phyloP scores from a whole-genome alignment of 2,888 invertebrate genomes.

The Disparrhopalites patrizii region DNA sequence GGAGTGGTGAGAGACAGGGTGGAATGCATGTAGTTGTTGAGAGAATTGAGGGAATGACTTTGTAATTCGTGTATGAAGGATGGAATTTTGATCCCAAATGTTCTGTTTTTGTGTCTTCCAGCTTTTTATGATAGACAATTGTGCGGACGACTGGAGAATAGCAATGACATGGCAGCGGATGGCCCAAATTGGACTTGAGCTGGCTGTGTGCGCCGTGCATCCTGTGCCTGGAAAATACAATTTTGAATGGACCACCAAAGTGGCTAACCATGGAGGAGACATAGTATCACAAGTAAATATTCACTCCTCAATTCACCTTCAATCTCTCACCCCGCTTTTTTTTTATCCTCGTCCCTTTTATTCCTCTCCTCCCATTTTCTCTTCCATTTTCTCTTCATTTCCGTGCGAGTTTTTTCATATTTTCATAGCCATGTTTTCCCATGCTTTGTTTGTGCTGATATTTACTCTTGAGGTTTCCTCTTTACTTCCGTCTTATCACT shows the following conservation, averaged over 20 bases:
- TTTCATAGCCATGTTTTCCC: too few species aligned
- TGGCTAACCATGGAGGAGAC: slow-evolving; percentile 57
- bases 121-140: slow-evolving; percentile 99
- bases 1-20: background rate
- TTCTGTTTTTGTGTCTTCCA: slow-evolving; percentile 55
- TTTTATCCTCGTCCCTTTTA: background rate
- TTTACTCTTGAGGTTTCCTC: too few species aligned
- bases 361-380: background rate
- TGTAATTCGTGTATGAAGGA: too few species aligned
- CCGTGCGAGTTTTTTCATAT: background rate
- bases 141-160: slow-evolving; percentile 99
- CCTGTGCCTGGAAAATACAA: slow-evolving; percentile 95
- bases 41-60: background rate
- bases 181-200: slow-evolving; percentile 84
- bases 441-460: background rate
- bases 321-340: background rate
- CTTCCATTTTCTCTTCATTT: background rate
- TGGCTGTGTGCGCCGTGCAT: slow-evolving; percentile 94
- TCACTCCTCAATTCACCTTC: background rate
- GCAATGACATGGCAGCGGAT: slow-evolving; percentile 99
- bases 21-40: background rate
- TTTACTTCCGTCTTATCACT: too few species aligned
- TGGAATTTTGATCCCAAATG: too few species aligned
- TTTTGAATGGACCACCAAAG: slow-evolving; percentile 93
- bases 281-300: slow-evolving; percentile 24